Conservation (phyloP, 2,888 invertebrate species). For the Folsomia manolachei region DNA sequence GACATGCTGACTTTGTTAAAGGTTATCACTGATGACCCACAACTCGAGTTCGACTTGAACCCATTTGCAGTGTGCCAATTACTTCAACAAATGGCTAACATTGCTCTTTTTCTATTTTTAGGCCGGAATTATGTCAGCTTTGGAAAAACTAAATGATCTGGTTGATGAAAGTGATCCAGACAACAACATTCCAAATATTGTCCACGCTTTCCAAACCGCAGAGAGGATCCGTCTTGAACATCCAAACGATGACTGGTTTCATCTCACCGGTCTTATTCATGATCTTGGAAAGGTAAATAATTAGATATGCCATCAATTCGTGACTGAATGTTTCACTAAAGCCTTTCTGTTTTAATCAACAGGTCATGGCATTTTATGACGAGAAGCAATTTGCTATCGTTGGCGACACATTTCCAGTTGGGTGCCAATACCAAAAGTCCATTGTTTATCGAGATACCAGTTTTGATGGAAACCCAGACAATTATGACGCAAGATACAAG, state of each 20-base stretch:
- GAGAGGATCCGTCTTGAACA: constrained; percentile 80
- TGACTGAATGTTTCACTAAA: too few relatives aligned
- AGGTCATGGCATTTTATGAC: constrained; percentile 77
- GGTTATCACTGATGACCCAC: too few relatives aligned
- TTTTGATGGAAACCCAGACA: constrained; percentile 82
- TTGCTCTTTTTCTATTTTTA: too few relatives aligned
- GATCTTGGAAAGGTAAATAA: constrained; percentile 81
- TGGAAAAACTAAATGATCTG: constrained; percentile 77
- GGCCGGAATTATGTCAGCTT: constrained; percentile 76
- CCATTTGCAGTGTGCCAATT: too few relatives aligned
- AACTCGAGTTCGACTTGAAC: too few relatives aligned
- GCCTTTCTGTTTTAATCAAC: constrained; percentile 34
- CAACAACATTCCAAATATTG: constrained; percentile 84
- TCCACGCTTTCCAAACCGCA: constrained; percentile 95
- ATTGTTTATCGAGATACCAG: constrained; percentile 86
- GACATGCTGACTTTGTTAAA: too few relatives aligned
- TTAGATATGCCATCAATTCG: too few relatives aligned
- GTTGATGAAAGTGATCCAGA: constrained; percentile 97
- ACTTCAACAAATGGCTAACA: too few relatives aligned
- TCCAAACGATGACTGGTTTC: constrained; percentile 90
- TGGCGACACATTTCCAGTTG: constrained; percentile 93
- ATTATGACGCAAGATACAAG: constrained; percentile 72
- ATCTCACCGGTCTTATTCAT: constrained; percentile 89
- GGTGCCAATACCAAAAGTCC: constrained; percentile 78
- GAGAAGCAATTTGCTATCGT: constrained; percentile 95